phyloP scores from a whole-genome alignment of 2,113 vertebrate species.

The Scolopax mira region DNA sequence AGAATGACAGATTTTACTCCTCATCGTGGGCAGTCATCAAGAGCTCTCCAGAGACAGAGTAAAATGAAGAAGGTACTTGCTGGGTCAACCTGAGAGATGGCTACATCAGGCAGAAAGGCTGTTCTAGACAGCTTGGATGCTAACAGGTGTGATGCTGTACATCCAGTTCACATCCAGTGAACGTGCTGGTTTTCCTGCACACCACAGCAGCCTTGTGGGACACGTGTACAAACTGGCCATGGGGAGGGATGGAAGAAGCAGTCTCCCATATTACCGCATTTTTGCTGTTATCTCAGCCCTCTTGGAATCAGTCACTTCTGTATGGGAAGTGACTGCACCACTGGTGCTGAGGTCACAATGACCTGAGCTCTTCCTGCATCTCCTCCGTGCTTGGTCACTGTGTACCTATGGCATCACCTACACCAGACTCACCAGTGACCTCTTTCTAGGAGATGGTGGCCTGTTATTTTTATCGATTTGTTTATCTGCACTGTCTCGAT shows the following conservation, averaged over 20 bases:
- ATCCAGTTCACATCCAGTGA: too few species aligned
- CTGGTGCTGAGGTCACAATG: neutral
- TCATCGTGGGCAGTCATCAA: neutral
- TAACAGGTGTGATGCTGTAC: neutral
- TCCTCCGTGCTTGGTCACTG: neutral
- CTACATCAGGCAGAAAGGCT: neutral
- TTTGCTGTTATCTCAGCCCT: neutral
- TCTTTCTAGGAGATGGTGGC: neutral
- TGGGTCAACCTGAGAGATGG: neutral
- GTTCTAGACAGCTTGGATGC: neutral
- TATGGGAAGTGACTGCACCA: neutral
- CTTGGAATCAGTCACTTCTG: neutral
- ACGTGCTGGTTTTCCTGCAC: neutral
- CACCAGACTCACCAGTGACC: neutral
- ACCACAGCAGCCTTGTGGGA: neutral
- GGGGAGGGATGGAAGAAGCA: neutral
- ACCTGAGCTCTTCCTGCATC: neutral
- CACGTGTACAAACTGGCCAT: accelerated
- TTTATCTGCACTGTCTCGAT: neutral
- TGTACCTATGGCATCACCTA: neutral
- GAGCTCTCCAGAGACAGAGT: neutral
- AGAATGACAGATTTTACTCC: neutral
- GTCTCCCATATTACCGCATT: neutral
- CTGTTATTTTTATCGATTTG: neutral
- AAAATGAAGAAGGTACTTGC: neutral